These are phyloP conservation scores for Eilema depressum DNA, from an alignment of 2,888 invertebrate genomes.

Conservation along the genomic window DNA sequence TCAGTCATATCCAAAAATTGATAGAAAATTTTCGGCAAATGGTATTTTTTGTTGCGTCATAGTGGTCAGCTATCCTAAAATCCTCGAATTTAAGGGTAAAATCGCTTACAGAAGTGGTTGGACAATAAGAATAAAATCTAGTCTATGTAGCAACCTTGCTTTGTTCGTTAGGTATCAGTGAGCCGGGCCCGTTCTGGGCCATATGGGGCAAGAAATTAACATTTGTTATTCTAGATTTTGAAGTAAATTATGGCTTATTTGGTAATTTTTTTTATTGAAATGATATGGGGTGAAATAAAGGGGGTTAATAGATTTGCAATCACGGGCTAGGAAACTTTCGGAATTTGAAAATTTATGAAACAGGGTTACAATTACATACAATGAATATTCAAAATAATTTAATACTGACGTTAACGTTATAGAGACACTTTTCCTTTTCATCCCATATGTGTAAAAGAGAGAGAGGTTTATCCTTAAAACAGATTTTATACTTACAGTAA, in stretches of 20 bases:
- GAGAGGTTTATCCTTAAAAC: not conserved
- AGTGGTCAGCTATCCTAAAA: slow-evolving; percentile 44
- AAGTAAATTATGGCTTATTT: slow-evolving; percentile 18
- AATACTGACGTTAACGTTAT: no score
- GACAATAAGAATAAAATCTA: slow-evolving; percentile 84
- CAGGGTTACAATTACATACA: no score
- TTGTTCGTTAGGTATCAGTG: slow-evolving; percentile 60
- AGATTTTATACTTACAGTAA: not conserved
- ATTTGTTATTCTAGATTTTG: slow-evolving; percentile 9
- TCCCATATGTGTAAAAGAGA: not conserved
- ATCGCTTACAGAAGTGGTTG: slow-evolving; percentile 77
- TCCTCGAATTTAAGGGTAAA: slow-evolving; percentile 83
- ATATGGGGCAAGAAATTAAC: slow-evolving; percentile 26
- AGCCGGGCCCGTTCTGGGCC: slow-evolving; percentile 44
- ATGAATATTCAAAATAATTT: not conserved
- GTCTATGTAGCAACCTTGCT: slow-evolving; percentile 78
- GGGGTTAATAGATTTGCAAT: no score
- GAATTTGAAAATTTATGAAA: no score
- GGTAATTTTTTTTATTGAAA: not conserved
- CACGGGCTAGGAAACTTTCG: no score
- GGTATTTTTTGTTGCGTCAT: slow-evolving; percentile 20
- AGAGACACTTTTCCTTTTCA: no score
- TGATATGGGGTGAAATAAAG: not conserved
- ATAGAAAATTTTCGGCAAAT: not conserved
- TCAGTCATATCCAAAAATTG: not conserved